Percentiles rank a stretch among this genome's conserved stretches.
phyloP scores from a whole-genome alignment of 2,113 vertebrate genomes.

The Onychostoma macrolepis region DNA sequence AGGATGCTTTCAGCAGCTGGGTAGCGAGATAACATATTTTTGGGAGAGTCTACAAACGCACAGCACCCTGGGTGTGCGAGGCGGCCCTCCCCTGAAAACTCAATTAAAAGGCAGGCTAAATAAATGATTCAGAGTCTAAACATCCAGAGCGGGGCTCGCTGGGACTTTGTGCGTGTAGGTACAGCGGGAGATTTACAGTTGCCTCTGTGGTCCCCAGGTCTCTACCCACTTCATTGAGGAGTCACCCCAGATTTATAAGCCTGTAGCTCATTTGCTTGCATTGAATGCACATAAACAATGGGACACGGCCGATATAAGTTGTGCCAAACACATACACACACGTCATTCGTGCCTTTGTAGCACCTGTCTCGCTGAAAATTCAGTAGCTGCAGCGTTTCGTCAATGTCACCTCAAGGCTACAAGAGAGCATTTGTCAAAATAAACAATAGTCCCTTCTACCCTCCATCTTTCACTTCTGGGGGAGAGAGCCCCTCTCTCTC shows the following conservation, averaged over 20 bases:
- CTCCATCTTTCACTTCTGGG: conserved; percentile 30
- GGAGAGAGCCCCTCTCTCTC: conserved; percentile 10
- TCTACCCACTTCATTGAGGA: conserved; percentile 22
- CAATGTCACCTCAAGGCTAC: conserved; percentile 57
- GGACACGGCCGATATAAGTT: not conserved
- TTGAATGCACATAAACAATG: not conserved
- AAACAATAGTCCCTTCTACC: conserved; percentile 54
- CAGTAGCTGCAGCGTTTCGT: conserved; percentile 33
- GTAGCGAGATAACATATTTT: conserved; percentile 52
- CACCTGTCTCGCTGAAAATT: conserved; percentile 32
- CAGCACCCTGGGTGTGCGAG: conserved; percentile 22
- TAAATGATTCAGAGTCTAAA: conserved; percentile 51
- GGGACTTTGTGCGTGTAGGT: not conserved
- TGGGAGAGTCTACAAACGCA: conserved; percentile 39
- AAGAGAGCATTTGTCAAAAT: conserved; percentile 58
- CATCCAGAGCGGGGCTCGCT: conserved; percentile 31
- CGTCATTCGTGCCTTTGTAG: conserved; percentile 23
- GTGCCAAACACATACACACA: not conserved
- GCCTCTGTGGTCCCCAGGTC: not conserved
- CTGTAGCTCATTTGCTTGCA: not conserved
- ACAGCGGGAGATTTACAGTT: conserved; percentile 35
- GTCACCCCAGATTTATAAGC: conserved; percentile 12
- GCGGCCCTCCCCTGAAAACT: conserved; percentile 40
- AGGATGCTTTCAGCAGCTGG: conserved; percentile 50
- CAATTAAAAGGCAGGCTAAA: conserved; percentile 54